A percentile compares a stretch with the other conserved stretches of the same genome.
Conservation (phyloP, 2,797 vertebrate genomes). For the Odontamblyopus rebecca region DNA sequence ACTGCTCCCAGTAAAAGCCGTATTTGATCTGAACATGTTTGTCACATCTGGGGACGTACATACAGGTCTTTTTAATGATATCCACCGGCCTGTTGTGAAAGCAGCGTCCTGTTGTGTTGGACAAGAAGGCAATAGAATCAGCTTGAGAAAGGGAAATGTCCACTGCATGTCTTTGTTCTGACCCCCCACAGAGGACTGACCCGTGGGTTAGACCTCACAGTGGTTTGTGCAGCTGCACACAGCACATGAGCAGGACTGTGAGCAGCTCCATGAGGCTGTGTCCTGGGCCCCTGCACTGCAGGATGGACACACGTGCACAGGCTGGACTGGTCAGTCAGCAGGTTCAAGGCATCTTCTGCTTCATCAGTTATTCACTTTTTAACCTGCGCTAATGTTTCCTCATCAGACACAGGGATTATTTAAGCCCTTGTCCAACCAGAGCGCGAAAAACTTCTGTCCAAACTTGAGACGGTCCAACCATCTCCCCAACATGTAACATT, state of each 20-base stretch:
- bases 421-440: too few species aligned
- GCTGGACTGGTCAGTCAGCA: too few species aligned
- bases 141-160: neutral
- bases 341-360: too few species aligned
- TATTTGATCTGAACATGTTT: too few species aligned
- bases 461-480: too few species aligned
- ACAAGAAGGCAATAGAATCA: neutral
- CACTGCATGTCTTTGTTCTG: neutral
- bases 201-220: neutral
- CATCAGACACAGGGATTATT: neutral
- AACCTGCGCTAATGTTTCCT: neutral
- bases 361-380: neutral
- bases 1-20: too few species aligned
- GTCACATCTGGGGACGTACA: too few species aligned
- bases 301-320: neutral
- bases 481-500: too few species aligned
- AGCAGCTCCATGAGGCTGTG: slow-evolving; percentile 7
- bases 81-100: too few species aligned
- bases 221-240: slow-evolving; percentile 53
- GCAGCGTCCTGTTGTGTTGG: neutral
- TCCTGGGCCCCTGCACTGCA: neutral
- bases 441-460: too few species aligned
- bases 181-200: neutral
- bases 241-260: neutral
- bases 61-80: too few species aligned